Base-by-base conservation (phyloP, 2,797 vertebrate genomes). In the Micropoecilia bifurca region DNA sequence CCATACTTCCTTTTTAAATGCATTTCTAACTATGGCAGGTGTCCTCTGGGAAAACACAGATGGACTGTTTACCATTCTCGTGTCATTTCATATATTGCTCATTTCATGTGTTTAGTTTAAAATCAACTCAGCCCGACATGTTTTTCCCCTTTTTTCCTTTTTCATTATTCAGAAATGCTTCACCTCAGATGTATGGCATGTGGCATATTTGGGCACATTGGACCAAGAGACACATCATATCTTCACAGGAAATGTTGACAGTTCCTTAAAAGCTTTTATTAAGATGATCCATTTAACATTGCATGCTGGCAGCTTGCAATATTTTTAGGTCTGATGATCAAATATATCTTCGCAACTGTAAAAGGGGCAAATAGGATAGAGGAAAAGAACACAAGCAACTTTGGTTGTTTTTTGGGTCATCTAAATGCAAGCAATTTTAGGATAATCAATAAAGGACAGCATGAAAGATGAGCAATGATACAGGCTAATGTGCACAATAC, bases 1-100 rank as follows among this genome's bases (percentile, higher is more conserved):
- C 91, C 71, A 73, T 86, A 89, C 90, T 89, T 92, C 84, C 84
- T 91, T 90, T 93, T 92, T 90, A 93, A 95, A 92, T 95, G 93
- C 89, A 85, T 93, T 93, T 93, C 84, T 93, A 93, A 95, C 89
- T 93, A 93, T 92, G 92, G 87, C 92, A 93, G 91, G 80, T 80
- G 1, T 93, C 93, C 92, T 81, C 76, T 84, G 93, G 93, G 94
- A 93, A 83, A 92, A 89, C 88, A 88, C 86, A 94, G 92, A 94
- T 94, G 92, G 93, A 92, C 91, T 94, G 91, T 95, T 94, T 94
- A 92, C 93, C 80, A 77, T 92, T 83, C 82, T 63, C 13, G 71
- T 95, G 93, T 94, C 94, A 93, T 95, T 92, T 93, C 91, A 82
- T 80, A 93, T 94, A 92, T 92, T 72, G 84, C 88, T 94, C 93